Conservation (phyloP, 35 echinoderm and acorn worm species). For the Strongylocentrotus purpuratus region DNA sequence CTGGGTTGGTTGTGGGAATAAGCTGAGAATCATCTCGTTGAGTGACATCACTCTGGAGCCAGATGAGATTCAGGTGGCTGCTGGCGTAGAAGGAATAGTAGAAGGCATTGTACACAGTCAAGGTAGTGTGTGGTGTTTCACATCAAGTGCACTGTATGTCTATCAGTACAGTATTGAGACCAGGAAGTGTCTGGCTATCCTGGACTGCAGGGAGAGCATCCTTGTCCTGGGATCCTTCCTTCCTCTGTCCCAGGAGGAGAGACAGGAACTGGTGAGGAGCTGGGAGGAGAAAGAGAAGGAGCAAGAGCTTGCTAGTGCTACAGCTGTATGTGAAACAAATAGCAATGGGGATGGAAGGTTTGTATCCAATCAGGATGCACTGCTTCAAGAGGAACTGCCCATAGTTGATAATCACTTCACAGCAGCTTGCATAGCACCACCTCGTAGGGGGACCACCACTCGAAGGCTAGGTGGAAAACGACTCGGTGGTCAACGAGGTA, state of each 20-base stretch:
- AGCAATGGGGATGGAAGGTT: constrained; percentile 23
- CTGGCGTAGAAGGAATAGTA: background rate
- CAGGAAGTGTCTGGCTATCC: background rate
- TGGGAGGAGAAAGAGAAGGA: constrained; percentile 26
- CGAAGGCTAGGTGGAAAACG: background rate
- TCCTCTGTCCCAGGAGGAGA: background rate
- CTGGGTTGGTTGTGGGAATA: constrained; percentile 53
- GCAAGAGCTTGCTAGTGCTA: constrained; percentile 36
- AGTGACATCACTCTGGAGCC: background rate
- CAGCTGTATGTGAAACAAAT: constrained; percentile 24
- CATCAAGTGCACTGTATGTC: background rate
- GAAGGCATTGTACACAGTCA: background rate
- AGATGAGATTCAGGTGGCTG: background rate
- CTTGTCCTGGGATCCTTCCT: background rate
- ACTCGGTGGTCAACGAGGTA: background rate
- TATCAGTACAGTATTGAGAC: constrained; percentile 37
- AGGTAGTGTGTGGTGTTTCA: constrained; percentile 45
- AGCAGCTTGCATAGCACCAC: constrained; percentile 5
- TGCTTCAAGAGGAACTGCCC: background rate
- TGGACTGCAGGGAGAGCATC: background rate
- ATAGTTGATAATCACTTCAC: constrained; percentile 30
- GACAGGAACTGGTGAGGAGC: background rate
- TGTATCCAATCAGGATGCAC: background rate
- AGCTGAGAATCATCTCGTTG: constrained; percentile 20
- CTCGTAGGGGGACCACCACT: background rate